These are phyloP conservation scores for Propithecus perrieri DNA, from an alignment of 2,797 vertebrate species.

Conservation along the genomic window DNA sequence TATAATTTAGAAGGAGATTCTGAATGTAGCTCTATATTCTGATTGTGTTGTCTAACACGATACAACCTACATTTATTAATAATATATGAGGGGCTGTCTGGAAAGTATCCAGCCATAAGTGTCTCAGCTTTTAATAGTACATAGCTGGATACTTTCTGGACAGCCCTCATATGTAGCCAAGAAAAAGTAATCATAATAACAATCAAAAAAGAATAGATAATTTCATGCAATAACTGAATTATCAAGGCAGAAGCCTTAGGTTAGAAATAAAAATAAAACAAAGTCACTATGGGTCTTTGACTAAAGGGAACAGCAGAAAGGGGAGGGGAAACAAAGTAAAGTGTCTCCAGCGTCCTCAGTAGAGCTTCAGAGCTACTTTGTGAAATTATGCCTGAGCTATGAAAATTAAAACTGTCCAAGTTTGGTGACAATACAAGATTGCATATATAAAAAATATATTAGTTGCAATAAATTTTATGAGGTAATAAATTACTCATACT, in stretches of 20 bases:
- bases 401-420: slow-evolving; percentile 59
- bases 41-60: neutral
- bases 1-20: neutral
- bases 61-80: neutral
- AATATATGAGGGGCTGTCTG: neutral
- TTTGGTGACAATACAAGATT: slow-evolving; percentile 12
- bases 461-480: slow-evolving; percentile 61
- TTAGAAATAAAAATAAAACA: neutral
- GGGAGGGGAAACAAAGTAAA: neutral
- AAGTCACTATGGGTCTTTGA: neutral
- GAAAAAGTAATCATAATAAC: neutral
- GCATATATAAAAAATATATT: slow-evolving; percentile 53
- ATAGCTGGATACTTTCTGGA: no score
- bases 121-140: no score
- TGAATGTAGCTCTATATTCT: neutral
- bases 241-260: neutral
- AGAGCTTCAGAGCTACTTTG: neutral
- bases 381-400: neutral
- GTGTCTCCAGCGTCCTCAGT: neutral
- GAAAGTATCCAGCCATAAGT: no score
- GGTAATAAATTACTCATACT: slow-evolving; percentile 49
- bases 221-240: neutral
- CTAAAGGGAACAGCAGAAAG: neutral
- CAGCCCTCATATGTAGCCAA: neutral
- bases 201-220: neutral